Base-by-base conservation (phyloP, 2,113 vertebrate species). In the Megaptera novaeangliae region DNA sequence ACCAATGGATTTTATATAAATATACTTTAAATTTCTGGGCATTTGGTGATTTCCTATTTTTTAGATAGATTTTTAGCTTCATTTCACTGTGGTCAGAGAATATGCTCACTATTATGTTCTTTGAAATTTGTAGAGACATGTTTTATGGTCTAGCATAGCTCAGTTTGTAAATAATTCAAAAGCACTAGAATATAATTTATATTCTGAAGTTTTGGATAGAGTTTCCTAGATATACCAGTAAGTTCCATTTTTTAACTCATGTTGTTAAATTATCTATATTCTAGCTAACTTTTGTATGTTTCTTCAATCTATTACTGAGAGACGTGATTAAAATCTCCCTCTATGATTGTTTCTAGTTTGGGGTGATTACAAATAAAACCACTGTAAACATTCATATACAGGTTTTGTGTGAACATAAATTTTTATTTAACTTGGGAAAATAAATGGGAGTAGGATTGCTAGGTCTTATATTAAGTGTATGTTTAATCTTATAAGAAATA, bases 371-470 rank as follows among this genome's bases (percentile, higher is more conserved):
- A 93, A 80, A 81, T 78, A 91, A 96, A 93, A 12, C 13, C 25
- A 68, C 39, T 95, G 21, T 78, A 64, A 46, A 34, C 18, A 68
- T 69, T 77, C 36, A 57, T 25, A 75, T 78, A 34, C 6, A 82
- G 3, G 12, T 77, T 91, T 59, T 83, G 7, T 44, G 55, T 57
- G 8, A 92, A 57, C 1, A 31, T 44, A 78, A n/a, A 71, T 68
- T 91, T 96, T 91, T 20, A 91, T 69, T 59, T 88, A 63, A 55
- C 71, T 85, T 68, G 12, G 63, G 81, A 77, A 97, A 77, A 87
- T 92, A 59, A 66, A n/a, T 85, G 77, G 59, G 1, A 71, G 8
- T 63, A 52, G 6, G 17, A 39, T 94, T 82, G 39, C 41, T 81
- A 55, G 57, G 2, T 86, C 29, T 59, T 41, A 77, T 85, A 91